These are phyloP conservation scores for Semnornis frantzii DNA, from an alignment of 2,113 vertebrate species.

Conservation along the genomic window DNA sequence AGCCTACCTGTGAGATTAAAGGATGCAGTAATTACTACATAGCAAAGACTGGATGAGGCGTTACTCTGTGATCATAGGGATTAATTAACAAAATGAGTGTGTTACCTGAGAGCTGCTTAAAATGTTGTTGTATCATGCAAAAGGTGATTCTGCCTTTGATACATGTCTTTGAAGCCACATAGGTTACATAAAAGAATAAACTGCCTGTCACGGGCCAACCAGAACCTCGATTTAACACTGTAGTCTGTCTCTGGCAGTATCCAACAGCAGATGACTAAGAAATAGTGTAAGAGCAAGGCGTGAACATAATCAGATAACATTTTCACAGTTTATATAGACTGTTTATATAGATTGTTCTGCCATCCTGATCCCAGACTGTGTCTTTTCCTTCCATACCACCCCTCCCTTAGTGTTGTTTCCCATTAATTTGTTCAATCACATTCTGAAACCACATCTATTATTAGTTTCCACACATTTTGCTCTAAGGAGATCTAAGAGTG, in stretches of 20 bases:
- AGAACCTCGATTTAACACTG: neutral
- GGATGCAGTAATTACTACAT: neutral
- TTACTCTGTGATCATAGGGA: neutral
- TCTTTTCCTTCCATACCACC: neutral
- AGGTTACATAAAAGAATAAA: neutral
- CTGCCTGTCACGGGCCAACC: neutral
- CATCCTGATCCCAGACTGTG: neutral
- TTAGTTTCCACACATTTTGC: neutral
- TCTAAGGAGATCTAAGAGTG: neutral
- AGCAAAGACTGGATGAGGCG: neutral
- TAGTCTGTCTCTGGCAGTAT: neutral
- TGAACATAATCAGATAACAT: neutral
- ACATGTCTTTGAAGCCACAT: neutral
- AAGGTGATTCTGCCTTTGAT: neutral
- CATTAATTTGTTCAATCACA: neutral
- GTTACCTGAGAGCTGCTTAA: neutral
- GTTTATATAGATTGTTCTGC: neutral
- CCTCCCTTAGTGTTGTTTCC: neutral
- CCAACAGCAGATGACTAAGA: neutral
- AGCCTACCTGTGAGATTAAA: neutral
- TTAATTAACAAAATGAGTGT: neutral
- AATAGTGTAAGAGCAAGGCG: neutral
- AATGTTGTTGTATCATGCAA: neutral
- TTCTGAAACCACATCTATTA: neutral
- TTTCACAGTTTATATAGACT: neutral